These are phyloP conservation scores for Spilosoma lubricipeda DNA, from an alignment of 2,888 invertebrate genomes.

Conservation along the genomic window DNA sequence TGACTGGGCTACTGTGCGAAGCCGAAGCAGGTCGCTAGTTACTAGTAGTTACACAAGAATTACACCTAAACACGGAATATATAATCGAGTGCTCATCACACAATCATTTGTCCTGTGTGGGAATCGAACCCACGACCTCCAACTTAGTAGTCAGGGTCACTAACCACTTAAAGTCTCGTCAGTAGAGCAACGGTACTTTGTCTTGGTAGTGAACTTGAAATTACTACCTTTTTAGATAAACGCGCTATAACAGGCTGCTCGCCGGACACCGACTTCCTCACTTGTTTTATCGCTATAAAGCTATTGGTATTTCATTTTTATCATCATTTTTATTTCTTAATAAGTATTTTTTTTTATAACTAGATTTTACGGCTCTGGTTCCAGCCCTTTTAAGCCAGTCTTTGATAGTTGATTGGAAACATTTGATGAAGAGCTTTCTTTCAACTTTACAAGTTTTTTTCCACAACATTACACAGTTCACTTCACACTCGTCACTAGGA, in stretches of 20 bases:
- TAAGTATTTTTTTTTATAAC: too few relatives aligned
- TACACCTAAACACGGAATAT: background rate
- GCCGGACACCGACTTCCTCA: background rate
- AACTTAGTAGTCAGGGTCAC: background rate
- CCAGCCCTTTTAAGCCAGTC: too few relatives aligned
- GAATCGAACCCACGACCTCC: background rate
- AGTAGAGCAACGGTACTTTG: background rate
- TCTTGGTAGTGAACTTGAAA: background rate
- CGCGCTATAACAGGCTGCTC: background rate
- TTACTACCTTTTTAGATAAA: background rate
- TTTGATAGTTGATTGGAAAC: too few relatives aligned
- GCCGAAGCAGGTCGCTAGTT: background rate
- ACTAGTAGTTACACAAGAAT: background rate
- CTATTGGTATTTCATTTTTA: background rate
- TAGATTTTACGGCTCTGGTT: too few relatives aligned
- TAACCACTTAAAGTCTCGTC: background rate
- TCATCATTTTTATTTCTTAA: too few relatives aligned
- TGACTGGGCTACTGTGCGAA: too few relatives aligned
- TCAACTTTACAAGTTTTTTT: too few relatives aligned
- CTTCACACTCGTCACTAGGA: too few relatives aligned
- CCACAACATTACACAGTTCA: too few relatives aligned
- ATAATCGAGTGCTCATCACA: background rate
- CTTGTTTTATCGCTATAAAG: background rate
- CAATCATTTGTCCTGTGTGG: background rate
- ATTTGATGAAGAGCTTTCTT: too few relatives aligned